Conservation (phyloP, 2,113 vertebrate genomes). For the Phalacrocorax aristotelis region DNA sequence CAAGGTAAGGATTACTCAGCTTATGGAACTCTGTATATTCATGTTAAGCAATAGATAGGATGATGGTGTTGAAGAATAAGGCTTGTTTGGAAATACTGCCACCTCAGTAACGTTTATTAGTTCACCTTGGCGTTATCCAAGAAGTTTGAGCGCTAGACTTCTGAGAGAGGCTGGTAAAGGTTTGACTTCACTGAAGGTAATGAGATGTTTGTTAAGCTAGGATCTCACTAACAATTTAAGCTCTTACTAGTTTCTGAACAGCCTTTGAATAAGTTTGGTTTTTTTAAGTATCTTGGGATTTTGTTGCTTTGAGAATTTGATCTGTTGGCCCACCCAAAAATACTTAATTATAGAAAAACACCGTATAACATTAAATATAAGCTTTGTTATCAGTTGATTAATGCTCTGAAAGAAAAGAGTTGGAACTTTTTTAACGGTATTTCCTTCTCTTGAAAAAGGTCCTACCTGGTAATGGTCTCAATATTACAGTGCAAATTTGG, state of each 20-base stretch:
- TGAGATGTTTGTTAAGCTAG: not conserved
- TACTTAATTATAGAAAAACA: not conserved
- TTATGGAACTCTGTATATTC: not conserved
- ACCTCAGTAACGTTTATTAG: not conserved
- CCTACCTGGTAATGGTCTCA: not conserved
- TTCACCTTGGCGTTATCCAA: not conserved
- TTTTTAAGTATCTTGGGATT: not conserved
- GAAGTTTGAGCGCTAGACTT: not conserved
- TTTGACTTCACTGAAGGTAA: not conserved
- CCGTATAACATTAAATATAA: not conserved
- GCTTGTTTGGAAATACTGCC: not conserved
- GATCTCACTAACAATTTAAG: not conserved
- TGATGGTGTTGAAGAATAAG: not conserved
- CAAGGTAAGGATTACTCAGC: constrained; percentile 76
- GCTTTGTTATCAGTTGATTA: not conserved
- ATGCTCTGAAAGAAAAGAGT: not conserved
- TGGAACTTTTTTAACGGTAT: not conserved
- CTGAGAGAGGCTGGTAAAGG: not conserved
- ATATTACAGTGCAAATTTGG: not conserved
- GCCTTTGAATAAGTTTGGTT: not conserved
- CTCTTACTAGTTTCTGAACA: not conserved
- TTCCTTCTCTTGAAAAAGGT: not conserved
- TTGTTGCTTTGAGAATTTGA: not conserved
- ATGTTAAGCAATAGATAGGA: not conserved
- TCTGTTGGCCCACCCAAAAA: not conserved